Base-by-base conservation (phyloP, 2,888 invertebrate genomes). In the Epirrhoe tristata region DNA sequence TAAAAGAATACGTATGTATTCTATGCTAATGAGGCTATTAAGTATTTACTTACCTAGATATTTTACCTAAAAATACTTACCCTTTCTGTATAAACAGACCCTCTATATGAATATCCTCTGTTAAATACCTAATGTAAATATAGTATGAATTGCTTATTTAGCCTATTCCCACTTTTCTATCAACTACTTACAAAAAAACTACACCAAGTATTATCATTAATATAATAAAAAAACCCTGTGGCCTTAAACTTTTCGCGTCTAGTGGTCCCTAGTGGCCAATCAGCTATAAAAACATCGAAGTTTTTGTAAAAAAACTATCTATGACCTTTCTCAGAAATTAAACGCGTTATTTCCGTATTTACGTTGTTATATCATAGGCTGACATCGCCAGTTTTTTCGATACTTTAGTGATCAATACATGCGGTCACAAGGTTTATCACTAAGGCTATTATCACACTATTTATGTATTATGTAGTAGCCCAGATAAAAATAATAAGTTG, bases 341-440 rank as follows among this genome's bases (percentile, higher is more conserved):
- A 56, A 17, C 16, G 24, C 12, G n/a, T 43, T 6, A 56, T 43
- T 56, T 56, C 43, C 56, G 24, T 56, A n/a, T 56, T 56, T 43
- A 14, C 12, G 39, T 43, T 43, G 39, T 43, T 12, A 43, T 7
- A 24, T 43, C 39, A 43, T 43, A 43, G 12, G 12, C 4, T 12
- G 3, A 5, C 5, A 43, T 43, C 39, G 4, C 12, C 12, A 12
- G 2, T 12, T 43, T 43, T 12, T 43, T 12, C 10, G 12, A 43
- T 12, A 12, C 24, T 24, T 24, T 24, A 12, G 12, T 34, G 39
- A 10, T 12, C 39, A 43, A 43, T 39, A 39, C 36, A 5, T 12
- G 12, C 12, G 24, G 24, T 24, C 24, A 24, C 24, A 24, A 43
- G 39, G 12, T 12, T 43, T 12, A 43, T 12, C 39, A 24, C 1